Conservation (phyloP, 2,888 invertebrate species). For the Himalopsyche tibetana region DNA sequence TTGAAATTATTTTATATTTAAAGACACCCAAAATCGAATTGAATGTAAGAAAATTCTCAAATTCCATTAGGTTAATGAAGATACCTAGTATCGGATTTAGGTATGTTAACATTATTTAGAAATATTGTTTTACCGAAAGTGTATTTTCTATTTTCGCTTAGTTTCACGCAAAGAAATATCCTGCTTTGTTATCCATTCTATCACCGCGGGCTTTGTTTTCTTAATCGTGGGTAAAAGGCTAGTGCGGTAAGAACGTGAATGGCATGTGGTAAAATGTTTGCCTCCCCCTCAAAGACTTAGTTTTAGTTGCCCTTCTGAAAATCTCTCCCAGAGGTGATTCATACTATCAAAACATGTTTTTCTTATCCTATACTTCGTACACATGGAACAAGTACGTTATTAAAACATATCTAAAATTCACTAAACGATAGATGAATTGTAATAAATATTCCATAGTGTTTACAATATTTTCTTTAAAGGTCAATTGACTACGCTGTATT, state of each 20-base stretch:
- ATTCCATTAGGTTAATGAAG: no score
- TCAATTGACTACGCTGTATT: no score
- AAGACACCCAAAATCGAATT: no score
- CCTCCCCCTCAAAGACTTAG: not conserved
- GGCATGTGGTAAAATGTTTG: constrained; percentile 27
- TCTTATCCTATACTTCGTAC: not conserved
- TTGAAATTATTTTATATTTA: no score
- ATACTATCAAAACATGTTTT: not conserved
- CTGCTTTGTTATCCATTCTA: not conserved
- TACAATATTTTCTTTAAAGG: no score
- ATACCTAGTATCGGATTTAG: no score
- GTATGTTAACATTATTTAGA: no score
- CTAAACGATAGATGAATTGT: no score
- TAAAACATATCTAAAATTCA: not conserved
- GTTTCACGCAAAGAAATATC: not conserved
- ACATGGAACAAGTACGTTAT: not conserved
- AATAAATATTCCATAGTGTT: no score
- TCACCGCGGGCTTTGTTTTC: constrained; percentile 2
- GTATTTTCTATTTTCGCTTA: not conserved
- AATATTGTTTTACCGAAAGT: no score
- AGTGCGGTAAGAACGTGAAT: not conserved
- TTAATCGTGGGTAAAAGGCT: constrained; percentile 20
- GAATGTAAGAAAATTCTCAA: no score
- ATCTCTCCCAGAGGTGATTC: constrained; percentile 1
- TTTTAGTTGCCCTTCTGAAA: constrained; percentile 16